Percentiles rank a stretch among this genome's conserved stretches.
Evolutionary conservation across 2,888 invertebrate species (phyloP).

Genomic region (Saturnia pavonia): DNA sequence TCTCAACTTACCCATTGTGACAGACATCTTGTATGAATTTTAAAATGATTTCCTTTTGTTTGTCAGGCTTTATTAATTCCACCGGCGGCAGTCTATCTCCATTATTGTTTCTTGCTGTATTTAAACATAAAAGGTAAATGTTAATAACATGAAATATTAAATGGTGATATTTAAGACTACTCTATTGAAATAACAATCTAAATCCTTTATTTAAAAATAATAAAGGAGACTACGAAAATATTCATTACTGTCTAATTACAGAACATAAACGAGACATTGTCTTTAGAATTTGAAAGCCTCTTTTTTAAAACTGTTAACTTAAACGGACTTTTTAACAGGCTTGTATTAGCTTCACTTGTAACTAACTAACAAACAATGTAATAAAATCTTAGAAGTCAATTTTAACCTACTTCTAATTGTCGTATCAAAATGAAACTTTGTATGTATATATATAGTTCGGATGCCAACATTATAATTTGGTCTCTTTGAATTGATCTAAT

Average conservation of each 20-base stretch:
- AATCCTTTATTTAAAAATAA: background rate
- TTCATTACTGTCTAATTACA: background rate
- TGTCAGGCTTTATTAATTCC: background rate
- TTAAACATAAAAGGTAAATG: background rate
- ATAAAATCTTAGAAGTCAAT: no score
- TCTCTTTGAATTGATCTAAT: no score
- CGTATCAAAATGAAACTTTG: no score
- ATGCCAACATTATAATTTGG: no score
- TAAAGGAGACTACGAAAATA: background rate
- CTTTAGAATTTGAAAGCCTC: background rate
- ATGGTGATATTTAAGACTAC: background rate
- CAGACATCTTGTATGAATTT: conserved; percentile 41
- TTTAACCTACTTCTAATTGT: no score
- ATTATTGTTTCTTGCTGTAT: background rate
- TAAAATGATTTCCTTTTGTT: background rate
- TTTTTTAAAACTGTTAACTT: background rate
- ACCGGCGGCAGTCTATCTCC: background rate
- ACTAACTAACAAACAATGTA: no score
- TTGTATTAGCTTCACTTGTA: no score
- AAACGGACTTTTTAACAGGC: background rate
- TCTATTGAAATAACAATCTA: background rate
- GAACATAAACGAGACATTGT: background rate
- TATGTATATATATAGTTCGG: no score
- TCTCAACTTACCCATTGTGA: conserved; percentile 42
- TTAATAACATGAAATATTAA: background rate